phyloP scores from a whole-genome alignment of 2,113 vertebrate species.

The Uria aalge region DNA sequence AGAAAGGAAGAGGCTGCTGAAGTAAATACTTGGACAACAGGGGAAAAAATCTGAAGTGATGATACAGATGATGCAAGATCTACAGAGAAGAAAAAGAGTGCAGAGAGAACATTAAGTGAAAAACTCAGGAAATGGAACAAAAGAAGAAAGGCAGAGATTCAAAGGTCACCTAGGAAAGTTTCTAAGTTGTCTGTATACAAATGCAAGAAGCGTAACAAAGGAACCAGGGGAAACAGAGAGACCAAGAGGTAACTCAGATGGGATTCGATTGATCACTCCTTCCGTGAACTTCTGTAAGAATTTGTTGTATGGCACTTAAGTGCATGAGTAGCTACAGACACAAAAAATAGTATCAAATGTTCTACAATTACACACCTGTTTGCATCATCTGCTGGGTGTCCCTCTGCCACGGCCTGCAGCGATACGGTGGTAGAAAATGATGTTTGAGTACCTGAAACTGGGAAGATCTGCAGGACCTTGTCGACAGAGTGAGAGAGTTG shows the following conservation, averaged over 20 bases:
- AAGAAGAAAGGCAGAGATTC: conserved; percentile 53
- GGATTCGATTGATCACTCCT: conserved; percentile 5
- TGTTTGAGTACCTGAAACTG: not conserved
- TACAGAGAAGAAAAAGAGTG: conserved; percentile 11
- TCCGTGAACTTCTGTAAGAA: not conserved
- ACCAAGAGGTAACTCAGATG: not conserved
- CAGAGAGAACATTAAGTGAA: conserved; percentile 47
- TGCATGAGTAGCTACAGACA: not conserved
- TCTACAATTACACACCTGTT: not conserved
- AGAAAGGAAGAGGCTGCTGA: conserved; percentile 25
- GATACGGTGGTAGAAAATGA: not conserved
- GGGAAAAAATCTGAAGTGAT: not conserved
- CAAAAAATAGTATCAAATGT: not conserved
- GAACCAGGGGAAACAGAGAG: not conserved
- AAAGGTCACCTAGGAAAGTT: conserved; percentile 59
- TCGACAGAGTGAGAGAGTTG: too few species aligned
- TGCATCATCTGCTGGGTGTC: not conserved
- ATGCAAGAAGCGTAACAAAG: conserved; percentile 24
- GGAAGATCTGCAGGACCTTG: not conserved
- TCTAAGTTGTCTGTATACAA: conserved; percentile 61
- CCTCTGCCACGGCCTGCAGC: not conserved
- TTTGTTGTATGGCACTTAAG: not conserved
- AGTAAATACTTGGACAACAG: conserved; percentile 37
- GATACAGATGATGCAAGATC: conserved; percentile 1
- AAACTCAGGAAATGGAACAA: conserved; percentile 63